Evolutionary conservation across 1,140 invertebrate species (phyloP).

Genomic region (Zaprionus ghesquierei): DNA sequence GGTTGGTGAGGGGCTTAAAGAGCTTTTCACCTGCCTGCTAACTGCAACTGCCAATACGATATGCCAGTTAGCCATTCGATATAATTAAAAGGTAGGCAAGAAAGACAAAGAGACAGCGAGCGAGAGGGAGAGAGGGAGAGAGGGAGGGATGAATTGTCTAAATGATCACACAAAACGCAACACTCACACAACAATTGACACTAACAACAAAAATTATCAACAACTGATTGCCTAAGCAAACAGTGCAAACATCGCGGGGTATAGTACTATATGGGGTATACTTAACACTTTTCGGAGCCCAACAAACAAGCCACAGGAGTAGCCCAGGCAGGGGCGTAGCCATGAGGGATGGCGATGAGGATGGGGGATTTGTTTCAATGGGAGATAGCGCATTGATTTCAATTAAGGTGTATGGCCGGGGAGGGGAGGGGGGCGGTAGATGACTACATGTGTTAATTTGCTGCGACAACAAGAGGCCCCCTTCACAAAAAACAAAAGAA

Average conservation of each 20-base stretch:
- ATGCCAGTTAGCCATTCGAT: slow-evolving; percentile 48
- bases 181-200: slow-evolving; percentile 50
- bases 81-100: slow-evolving; percentile 70
- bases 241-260: slow-evolving; percentile 40
- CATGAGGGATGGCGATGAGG: too few species aligned
- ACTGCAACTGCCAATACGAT: slow-evolving; percentile 53
- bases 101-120: slow-evolving; percentile 24
- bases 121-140: background rate
- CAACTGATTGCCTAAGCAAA: slow-evolving; percentile 74
- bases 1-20: background rate
- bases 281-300: slow-evolving; percentile 80
- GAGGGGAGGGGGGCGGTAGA: background rate
- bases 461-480: slow-evolving; percentile 40
- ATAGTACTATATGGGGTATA: slow-evolving; percentile 50
- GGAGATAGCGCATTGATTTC: slow-evolving; percentile 73
- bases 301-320: slow-evolving; percentile 64
- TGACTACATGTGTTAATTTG: slow-evolving; percentile 60
- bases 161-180: slow-evolving; percentile 63
- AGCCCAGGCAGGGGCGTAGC: background rate
- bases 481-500: background rate
- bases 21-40: slow-evolving; percentile 58
- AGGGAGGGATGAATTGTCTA: slow-evolving; percentile 50
- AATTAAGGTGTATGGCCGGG: slow-evolving; percentile 52
- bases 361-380: slow-evolving; percentile 68
- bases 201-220: slow-evolving; percentile 75